Percentiles rank a stretch among this genome's conserved stretches.
Conservation (phyloP, 23 tunicate genomes). For the Trididemnum miniatum region DNA sequence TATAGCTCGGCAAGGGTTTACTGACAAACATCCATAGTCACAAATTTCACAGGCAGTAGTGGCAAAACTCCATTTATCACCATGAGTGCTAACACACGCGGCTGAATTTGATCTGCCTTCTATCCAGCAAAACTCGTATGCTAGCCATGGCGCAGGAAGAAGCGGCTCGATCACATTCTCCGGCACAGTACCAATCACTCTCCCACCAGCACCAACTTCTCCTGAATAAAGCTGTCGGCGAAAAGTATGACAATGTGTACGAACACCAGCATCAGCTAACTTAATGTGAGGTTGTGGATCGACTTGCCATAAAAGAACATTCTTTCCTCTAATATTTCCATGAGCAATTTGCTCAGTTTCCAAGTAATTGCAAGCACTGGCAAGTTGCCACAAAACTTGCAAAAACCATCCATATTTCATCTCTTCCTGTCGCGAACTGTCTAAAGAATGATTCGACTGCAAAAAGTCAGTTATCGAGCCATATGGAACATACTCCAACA, state of each 20-base stretch:
- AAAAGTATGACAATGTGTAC: not conserved
- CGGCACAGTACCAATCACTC: not conserved
- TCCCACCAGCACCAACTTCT: not conserved
- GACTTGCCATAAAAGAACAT: slow-evolving; percentile 59
- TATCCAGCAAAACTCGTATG: slow-evolving; percentile 67
- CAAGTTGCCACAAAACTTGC: slow-evolving; percentile 67
- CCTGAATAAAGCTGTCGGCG: not conserved
- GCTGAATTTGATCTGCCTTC: not conserved
- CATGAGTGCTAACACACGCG: slow-evolving; percentile 34
- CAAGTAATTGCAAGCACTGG: slow-evolving; percentile 80
- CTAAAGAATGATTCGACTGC: not conserved
- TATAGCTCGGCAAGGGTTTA: slow-evolving; percentile 6
- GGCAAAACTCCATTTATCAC: slow-evolving; percentile 92
- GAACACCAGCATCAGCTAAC: slow-evolving; percentile 77
- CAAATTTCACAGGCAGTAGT: slow-evolving; percentile 86
- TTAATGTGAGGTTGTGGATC: slow-evolving; percentile 72
- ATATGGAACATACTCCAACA: slow-evolving; percentile 55
- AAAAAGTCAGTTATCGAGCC: slow-evolving; percentile 57
- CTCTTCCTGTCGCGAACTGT: not conserved
- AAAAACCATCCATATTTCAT: slow-evolving; percentile 48
- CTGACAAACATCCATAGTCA: not conserved
- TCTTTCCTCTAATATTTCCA: slow-evolving; percentile 80
- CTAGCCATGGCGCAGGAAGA: slow-evolving; percentile 86
- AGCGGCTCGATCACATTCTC: slow-evolving; percentile 42
- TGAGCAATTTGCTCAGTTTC: slow-evolving; percentile 69